Base-by-base conservation (phyloP, 2,888 invertebrate species). In the Orthosia cruda region DNA sequence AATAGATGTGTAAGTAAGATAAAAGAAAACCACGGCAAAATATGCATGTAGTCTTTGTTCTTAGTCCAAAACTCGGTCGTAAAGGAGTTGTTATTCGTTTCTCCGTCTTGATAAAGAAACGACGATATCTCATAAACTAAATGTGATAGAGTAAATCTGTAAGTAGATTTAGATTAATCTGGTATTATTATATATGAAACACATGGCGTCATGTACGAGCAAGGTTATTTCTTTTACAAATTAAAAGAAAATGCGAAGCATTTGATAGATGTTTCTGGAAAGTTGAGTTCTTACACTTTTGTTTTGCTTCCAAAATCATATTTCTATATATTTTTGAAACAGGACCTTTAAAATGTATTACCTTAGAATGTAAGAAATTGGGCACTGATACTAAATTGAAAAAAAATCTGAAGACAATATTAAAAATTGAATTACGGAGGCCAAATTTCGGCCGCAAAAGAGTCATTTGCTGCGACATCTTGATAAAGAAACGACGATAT, bases 131-230 rank as follows among this genome's bases (percentile, higher is more conserved):
- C 23, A 45, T 40, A 63, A 83, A 71, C 80, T 59, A 71, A 49
- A 80, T 69, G 66, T 63, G 68, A 45, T 80, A 71, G n/a, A 75
- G 11, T n/a, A 47, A 71, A 23, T 71, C 65, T 82, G 62, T 63
- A 20, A 71, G 49, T 57, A 58, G 68, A 71, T 71, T 80, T 62
- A 52, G 49, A 57, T 83, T 69, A 7, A 32, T 32, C 62, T 65
- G 49, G 9, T 40, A 3, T 12, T 15, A 18, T 26, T 16, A 12
- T 63, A 40, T 57, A 23, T 16, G n/a, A 3, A 71, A 63, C 74
- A 69, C 0, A 59, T 80, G 23, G 47, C 9, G 1, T 9, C 57
- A 62, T 74, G n/a, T 15, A 9, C n/a, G 4, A 32, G 23, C 0
- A 23, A 62, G 3, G n/a, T 58, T 66, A 32, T 71, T 68, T 71